Evolutionary conservation across 2,888 invertebrate species (phyloP), one percentile per base, ranked within the genome.

Genomic region (Megamerina dolium): DNA sequence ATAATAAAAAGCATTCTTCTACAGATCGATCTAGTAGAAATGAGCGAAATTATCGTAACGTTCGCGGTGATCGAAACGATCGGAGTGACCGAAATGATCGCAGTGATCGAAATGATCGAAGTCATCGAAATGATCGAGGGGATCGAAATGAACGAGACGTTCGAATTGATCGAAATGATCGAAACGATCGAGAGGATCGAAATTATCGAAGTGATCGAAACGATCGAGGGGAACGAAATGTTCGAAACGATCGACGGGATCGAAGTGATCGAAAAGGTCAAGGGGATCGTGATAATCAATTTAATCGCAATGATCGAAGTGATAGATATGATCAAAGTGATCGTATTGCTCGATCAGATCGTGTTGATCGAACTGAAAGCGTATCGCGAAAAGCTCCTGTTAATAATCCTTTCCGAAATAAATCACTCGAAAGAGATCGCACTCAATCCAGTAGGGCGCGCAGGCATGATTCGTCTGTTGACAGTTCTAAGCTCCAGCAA

Each of bases 401-500:
- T 4, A 58, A 58, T 6, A 61, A 64, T 56, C 59, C 59, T 5
- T 55, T 52, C 37, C 66, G 66, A 5, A 56, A 64, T 39, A 63
- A 64, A 6, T 67, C 68, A 3, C 50, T 54, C 4, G 67, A 68
- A 41, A 58, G 64, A 16, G 48, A 52, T 16, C 35, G 21, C 1
- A 35, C 43, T 13, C 41, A 47, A 14, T 23, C 43, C n/a, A 12
- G 21, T 33, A 45, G 41, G 16, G 32, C 46, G 20, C 55, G 54
- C 3, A 57, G 56, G 12, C 46, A 49, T 17, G 59, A 58, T 18
- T 55, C 60, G 10, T 48, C 61, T 3, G 42, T 48, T 23, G 56
- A 58, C 49, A 4, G 26, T 9, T 8, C 37, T 38, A 16, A 37
- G 43, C 13, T 37, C 29, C 51, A 50, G 3, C 48, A 45, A 35